Base-by-base conservation (phyloP, 1,140 invertebrate genomes). In the Drosophila albomicans region DNA sequence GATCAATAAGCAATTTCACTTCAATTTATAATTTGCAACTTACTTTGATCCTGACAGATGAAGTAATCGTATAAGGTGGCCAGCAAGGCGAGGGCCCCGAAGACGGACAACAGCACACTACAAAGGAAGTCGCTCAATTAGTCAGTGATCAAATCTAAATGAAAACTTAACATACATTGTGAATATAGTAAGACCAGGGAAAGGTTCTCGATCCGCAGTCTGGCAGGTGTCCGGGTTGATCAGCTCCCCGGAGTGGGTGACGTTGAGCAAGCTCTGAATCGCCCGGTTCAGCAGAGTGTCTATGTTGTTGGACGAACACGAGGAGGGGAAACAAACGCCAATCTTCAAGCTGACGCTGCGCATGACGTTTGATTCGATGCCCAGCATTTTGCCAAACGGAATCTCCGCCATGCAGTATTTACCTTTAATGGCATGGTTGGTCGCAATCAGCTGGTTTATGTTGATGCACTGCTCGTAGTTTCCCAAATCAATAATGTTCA, bases 391-490 rank as follows among this genome's bases (percentile, higher is more conserved):
- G 0, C 32, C 16, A 10, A 89, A 20, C 0, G 81, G 79, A n/a
- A 89, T 11, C 5, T 49, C 11, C 2, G 76, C 52, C 5, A 80
- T 30, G 43, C 86, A 90, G 58, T 90, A 90, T 25, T 90, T 77
- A 0, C 86, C 86, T 7, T 49, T 2, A 0, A 87, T 1, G 1
- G 10, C 35, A 5, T 58, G 63, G 7, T 49, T 69, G n/a, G 32
- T 49, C 5, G 7, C 20, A 1, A 70, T 10, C 5, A 56, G 15
- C 25, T 82, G 54, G 5, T 73, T 62, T 35, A 90, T 82, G 11
- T 25, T 63, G 2, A 91, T 30, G 70, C 89, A 91, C 65, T 91
- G 71, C 2, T 74, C 75, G n/a, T 66, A 91, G 38, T 91, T 77
- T 0, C 89, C 89, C 10, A 91, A 32, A 8, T 91, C 85, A 48